phyloP scores from a whole-genome alignment of 1,140 invertebrate genomes.

The Ephestia elutella region DNA sequence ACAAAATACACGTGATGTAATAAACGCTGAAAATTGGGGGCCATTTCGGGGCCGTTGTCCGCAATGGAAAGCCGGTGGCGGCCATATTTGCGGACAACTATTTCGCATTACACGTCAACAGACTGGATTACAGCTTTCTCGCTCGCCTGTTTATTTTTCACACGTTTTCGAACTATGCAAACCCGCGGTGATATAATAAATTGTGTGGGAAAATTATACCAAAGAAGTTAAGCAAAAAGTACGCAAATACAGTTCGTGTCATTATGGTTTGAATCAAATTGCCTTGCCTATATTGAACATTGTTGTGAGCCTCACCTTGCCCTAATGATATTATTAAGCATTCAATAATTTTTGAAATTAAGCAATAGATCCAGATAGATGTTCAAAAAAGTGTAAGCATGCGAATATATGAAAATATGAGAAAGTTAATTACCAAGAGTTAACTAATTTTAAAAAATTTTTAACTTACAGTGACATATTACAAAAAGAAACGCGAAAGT shows the following conservation, averaged over 20 bases:
- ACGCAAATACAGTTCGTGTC: neutral
- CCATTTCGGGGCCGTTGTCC: neutral
- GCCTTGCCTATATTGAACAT: too few relatives aligned
- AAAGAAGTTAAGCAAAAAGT: neutral
- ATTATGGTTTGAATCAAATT: neutral
- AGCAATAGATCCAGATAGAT: too few relatives aligned
- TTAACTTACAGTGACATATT: too few relatives aligned
- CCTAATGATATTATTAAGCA: too few relatives aligned
- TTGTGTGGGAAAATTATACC: slow-evolving; percentile 13
- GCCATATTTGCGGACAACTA: slow-evolving; percentile 9
- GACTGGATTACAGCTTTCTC: slow-evolving; percentile 29
- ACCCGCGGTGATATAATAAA: slow-evolving; percentile 23
- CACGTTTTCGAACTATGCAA: slow-evolving; percentile 41
- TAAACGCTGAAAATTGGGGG: neutral
- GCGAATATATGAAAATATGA: too few relatives aligned
- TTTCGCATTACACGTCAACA: slow-evolving; percentile 13
- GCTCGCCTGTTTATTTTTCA: slow-evolving; percentile 41
- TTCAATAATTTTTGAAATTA: too few relatives aligned
- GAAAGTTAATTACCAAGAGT: too few relatives aligned
- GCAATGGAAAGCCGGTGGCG: slow-evolving; percentile 3
- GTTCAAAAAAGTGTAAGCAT: too few relatives aligned
- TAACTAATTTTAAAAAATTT: too few relatives aligned
- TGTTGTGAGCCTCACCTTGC: neutral
- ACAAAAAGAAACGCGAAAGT: too few relatives aligned
- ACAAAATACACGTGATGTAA: neutral